Evolutionary conservation across 2,113 vertebrate genomes (phyloP), one percentile per base, ranked within the genome.

Genomic region (Cynocephalus volans): DNA sequence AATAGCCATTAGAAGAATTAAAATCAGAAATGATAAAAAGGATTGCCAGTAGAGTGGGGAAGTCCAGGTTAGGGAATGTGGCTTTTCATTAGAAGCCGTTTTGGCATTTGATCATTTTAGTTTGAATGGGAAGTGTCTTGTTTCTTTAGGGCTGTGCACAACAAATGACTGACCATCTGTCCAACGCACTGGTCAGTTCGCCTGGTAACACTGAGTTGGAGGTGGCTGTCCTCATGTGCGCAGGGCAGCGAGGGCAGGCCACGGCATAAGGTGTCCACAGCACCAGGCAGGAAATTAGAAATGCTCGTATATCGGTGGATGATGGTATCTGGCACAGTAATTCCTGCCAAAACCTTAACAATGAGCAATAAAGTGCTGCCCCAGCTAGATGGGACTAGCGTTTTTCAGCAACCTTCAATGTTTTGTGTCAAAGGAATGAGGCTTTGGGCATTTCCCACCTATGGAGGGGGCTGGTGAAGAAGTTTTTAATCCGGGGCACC

Each of bases 401-500:
- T 60, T 72, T 77, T 60, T 33, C n/a, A 77, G 88, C 70, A 83
- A 10, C 65, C 15, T 9, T 92, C 24, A 52, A 0, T 41, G 45
- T 67, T 8, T 60, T 23, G 17, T 72, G 15, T 90, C 15, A 62
- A 31, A 80, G 33, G 26, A 10, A 19, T 31, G 41, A 45, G 28
- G 48, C 24, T 11, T 8, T 14, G 33, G 36, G 11, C 6, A 3
- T 84, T 83, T 69, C 45, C 31, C 4, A 5, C 50, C 21, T 9
- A 2, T 12, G 36, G 7, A 67, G 21, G 41, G 24, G 19, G 21
- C 69, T 48, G 50, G 56, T 3, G 48, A 85, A 56, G 79, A 72
- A 24, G 0, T n/a, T 73, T 83, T 69, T 58, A 41, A 3, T 33
- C 15, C 0, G 0, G 62, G 50, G 45, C 2, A 5, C 4, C n/a